Conservation (phyloP, 1,140 invertebrate genomes). For the Nasonia vitripennis region DNA sequence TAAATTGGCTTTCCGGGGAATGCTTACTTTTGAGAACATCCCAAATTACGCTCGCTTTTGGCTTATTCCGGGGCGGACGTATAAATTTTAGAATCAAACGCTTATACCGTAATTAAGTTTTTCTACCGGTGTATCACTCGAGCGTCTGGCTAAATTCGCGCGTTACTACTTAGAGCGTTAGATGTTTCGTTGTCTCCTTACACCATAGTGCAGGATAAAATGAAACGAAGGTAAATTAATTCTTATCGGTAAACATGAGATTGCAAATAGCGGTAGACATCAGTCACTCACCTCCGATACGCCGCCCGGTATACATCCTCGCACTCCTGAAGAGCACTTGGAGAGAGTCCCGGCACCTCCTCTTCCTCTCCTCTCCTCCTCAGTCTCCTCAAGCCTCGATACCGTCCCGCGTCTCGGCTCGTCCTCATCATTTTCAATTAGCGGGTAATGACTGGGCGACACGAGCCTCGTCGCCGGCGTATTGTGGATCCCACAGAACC, state of each 20-base stretch:
- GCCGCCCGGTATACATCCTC: neutral
- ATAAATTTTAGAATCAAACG: too few species aligned
- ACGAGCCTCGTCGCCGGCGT: neutral
- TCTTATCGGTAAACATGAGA: too few species aligned
- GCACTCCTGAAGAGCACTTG: neutral
- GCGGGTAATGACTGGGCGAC: conserved; percentile 60
- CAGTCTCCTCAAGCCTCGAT: conserved; percentile 52
- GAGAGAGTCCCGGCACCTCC: neutral
- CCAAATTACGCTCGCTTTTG: neutral
- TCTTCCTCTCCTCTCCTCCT: conserved; percentile 23
- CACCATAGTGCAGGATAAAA: too few species aligned
- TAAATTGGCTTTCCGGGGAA: neutral
- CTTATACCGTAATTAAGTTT: neutral
- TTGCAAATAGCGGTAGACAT: neutral
- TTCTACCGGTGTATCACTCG: neutral
- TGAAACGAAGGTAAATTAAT: too few species aligned
- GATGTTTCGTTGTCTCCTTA: neutral
- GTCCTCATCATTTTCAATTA: conserved; percentile 68
- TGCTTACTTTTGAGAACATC: neutral
- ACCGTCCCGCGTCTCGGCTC: conserved; percentile 30
- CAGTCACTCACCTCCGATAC: too few species aligned
- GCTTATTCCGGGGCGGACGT: too few species aligned
- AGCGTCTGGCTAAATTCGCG: neutral
- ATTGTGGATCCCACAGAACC: conserved; percentile 15
- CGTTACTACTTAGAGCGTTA: neutral